Conservation (phyloP, 2,113 vertebrate genomes). For the Emydocephalus ijimae region DNA sequence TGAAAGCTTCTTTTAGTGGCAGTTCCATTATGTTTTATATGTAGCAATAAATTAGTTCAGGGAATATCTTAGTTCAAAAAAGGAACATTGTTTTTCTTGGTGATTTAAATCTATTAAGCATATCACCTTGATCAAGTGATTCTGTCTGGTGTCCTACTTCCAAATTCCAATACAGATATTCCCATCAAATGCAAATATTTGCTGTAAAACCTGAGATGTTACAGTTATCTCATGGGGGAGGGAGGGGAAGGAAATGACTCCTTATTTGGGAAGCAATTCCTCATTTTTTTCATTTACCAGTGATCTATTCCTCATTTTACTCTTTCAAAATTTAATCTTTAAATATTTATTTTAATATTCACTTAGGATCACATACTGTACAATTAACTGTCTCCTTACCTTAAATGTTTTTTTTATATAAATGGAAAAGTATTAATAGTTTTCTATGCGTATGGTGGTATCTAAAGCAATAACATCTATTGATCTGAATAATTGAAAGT, state of each 20-base stretch:
- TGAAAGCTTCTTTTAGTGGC: not conserved
- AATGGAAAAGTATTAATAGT: not conserved
- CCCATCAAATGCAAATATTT: not conserved
- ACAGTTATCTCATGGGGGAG: not conserved
- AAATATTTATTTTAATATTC: not conserved
- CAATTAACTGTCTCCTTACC: not conserved
- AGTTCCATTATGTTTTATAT: not conserved
- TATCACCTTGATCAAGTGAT: not conserved
- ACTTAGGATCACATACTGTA: not conserved
- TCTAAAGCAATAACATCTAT: not conserved
- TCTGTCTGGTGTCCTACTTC: not conserved
- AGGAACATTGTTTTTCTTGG: not conserved
- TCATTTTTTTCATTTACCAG: not conserved
- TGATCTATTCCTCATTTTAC: not conserved
- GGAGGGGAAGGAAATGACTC: rapidly evolving
- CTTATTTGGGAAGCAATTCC: not conserved
- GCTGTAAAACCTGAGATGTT: not conserved
- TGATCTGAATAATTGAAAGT: not conserved
- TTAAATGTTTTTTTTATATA: not conserved
- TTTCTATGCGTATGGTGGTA: not conserved
- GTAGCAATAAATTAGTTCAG: not conserved
- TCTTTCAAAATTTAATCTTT: not conserved
- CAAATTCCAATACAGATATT: not conserved
- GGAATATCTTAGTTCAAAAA: not conserved
- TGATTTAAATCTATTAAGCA: not conserved